Evolutionary conservation across 2,113 vertebrate species (phyloP), one percentile per base, ranked within the genome.

Genomic region (Neolamprologus cancellatus): DNA sequence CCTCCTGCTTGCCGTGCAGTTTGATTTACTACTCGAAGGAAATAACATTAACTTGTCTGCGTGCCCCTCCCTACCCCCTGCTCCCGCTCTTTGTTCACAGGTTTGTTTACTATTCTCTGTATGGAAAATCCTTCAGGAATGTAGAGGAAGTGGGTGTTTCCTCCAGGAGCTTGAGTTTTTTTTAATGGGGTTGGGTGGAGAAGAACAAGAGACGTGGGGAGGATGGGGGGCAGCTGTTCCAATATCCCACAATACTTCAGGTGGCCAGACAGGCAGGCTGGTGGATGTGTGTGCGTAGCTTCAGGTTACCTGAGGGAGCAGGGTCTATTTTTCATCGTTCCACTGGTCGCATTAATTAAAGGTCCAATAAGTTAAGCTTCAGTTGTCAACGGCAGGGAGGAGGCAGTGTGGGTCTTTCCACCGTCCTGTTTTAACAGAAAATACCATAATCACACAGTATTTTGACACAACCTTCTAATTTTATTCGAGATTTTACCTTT

Each of bases 71-170:
- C 53, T 15, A 78, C 20, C 25, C 55, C 54, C 59, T 18, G 71
- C 46, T 69, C n/a, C 61, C 11, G 10, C 55, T 92, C 92, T 93
- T 94, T 93, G 92, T 94, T 94, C 89, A 23, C 84, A 88, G 84
- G 87, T 94, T 94, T 96, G 95, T 96, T 96, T 96, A 96, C 96
- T 95, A 95, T 94, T 92, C 91, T 90, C 91, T 88, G 90, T 90
- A 94, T 87, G 94, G 95, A 96, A 96, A 95, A 94, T 94, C 94
- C 93, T 95, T 92, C 85, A 94, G 94, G 95, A 96, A 95, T 95
- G 93, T 88, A 52, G 52, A 95, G 95, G 95, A 96, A 96, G 94
- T 94, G 92, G 94, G 93, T 87, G 93, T 95, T 94, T 93, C 95
- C 91, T 94, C 39, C 89, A 81, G 79, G 85, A 90, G 92, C 86